Percentiles rank a stretch among this genome's conserved stretches.
Evolutionary conservation across 1,140 invertebrate genomes (phyloP).

Genomic region (Centruroides vittatus): DNA sequence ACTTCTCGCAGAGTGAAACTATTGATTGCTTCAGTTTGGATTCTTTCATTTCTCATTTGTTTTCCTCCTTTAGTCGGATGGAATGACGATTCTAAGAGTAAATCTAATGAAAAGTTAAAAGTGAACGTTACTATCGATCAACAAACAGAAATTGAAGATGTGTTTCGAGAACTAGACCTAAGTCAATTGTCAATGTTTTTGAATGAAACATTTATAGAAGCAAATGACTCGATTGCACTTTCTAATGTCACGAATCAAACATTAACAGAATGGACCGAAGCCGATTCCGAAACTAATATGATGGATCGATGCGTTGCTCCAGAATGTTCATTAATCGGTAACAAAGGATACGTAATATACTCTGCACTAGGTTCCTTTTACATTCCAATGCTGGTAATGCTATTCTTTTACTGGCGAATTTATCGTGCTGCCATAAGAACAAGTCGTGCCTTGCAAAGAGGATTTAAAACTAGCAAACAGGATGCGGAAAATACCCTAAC

Average conservation of each 20-base stretch:
- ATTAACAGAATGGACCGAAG: not conserved
- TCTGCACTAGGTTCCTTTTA: slow-evolving; percentile 91
- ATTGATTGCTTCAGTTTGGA: slow-evolving; percentile 80
- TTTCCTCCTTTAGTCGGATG: slow-evolving; percentile 88
- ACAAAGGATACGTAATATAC: slow-evolving; percentile 63
- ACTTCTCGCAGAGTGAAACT: slow-evolving; percentile 71
- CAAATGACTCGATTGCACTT: not conserved
- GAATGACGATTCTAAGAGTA: slow-evolving; percentile 51
- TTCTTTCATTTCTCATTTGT: slow-evolving; percentile 89
- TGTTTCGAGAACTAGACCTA: not conserved
- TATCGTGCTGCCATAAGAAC: slow-evolving; percentile 81
- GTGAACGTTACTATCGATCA: not conserved
- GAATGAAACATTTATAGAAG: not conserved
- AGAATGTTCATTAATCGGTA: slow-evolving; percentile 71
- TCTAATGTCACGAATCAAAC: not conserved
- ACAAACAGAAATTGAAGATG: not conserved
- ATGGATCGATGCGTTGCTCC: not conserved
- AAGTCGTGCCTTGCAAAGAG: slow-evolving; percentile 63
- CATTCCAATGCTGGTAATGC: slow-evolving; percentile 88
- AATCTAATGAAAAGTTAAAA: not conserved
- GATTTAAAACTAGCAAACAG: slow-evolving; percentile 70
- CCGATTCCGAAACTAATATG: no score
- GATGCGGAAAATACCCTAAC: not conserved
- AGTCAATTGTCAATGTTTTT: no score
- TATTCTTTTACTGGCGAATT: slow-evolving; percentile 93